phyloP scores from a whole-genome alignment of 2,797 vertebrate genomes.

The Bufotes viridis region DNA sequence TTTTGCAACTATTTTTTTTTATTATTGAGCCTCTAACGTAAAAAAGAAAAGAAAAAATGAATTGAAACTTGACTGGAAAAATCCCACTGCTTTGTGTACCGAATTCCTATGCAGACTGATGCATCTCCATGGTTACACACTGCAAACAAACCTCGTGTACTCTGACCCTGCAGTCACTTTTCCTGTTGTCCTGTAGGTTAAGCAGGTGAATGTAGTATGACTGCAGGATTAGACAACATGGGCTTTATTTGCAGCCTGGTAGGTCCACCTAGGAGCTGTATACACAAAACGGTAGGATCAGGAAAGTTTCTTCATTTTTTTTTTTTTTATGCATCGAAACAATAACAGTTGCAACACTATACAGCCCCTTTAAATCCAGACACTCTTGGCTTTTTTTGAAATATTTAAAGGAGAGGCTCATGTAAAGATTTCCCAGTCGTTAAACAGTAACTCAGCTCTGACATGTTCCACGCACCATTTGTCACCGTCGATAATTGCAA shows the following conservation, averaged over 20 bases:
- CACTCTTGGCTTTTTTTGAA: background rate
- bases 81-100: too few relatives aligned
- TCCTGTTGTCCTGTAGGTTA: too few relatives aligned
- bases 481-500: background rate
- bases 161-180: too few relatives aligned
- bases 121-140: too few relatives aligned
- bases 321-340: background rate
- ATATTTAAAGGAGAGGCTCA: background rate
- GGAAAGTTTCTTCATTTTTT: too few relatives aligned
- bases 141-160: too few relatives aligned
- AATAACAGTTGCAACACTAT: background rate
- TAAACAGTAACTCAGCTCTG: conserved; percentile 26
- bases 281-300: too few relatives aligned
- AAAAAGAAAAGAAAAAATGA: too few relatives aligned
- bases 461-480: conserved; percentile 1
- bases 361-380: background rate
- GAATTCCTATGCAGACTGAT: too few relatives aligned
- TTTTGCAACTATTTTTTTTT: too few relatives aligned
- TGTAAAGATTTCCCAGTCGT: conserved; percentile 24
- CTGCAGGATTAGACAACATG: background rate
- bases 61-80: too few relatives aligned
- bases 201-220: background rate
- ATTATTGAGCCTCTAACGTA: too few relatives aligned
- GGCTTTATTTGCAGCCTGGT: background rate
- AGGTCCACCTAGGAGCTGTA: background rate